Evolutionary conservation across 35 echinoderm and acorn worm genomes (phyloP), one percentile per base, ranked within the genome.

Genomic region (Patiria miniata): DNA sequence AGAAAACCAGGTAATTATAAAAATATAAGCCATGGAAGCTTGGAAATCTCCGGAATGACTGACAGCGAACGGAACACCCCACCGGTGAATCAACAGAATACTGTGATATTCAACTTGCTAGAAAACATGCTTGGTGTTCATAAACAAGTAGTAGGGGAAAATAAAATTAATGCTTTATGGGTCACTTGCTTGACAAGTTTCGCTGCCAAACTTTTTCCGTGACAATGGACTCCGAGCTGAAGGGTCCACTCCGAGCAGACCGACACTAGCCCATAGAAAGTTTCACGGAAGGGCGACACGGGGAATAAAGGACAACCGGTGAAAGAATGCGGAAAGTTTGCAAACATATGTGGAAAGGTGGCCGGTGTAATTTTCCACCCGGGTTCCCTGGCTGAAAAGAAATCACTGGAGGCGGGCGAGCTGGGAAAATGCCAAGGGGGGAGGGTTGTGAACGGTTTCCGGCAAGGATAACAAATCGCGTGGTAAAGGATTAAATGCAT

Each of bases 291-390:
- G 19, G 29, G 2, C 29, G 65, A 23, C 6, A 28, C 26, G 26
- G 1, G 26, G 42, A 47, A 73, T 34, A 73, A 73, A 26, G 34
- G 65, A 26, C 34, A 23, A 30, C 26, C 26, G 34, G 65, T 73
- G 65, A 73, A 73, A 73, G 26, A 73, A 73, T 73, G 65, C 65
- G 34, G 19, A 23, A 73, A 73, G 65, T 73, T 73, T 73, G 65
- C 65, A 73, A 73, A 73, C 65, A 73, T 73, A 26, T 73, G 22
- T 73, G 65, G 26, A 73, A 34, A 73, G 26, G 65, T 73, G 65
- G 19, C 65, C 65, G 10, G 29, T 73, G 65, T 73, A 73, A 73
- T 73, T 73, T 73, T 73, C 57, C 65, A 73, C 65, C 65, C 65
- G 65, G 34, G 29, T 73, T 73, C 65, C 29, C 29, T 10, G 7